Conservation (phyloP, 1,140 invertebrate species). For the Drosophila ercepeae region DNA sequence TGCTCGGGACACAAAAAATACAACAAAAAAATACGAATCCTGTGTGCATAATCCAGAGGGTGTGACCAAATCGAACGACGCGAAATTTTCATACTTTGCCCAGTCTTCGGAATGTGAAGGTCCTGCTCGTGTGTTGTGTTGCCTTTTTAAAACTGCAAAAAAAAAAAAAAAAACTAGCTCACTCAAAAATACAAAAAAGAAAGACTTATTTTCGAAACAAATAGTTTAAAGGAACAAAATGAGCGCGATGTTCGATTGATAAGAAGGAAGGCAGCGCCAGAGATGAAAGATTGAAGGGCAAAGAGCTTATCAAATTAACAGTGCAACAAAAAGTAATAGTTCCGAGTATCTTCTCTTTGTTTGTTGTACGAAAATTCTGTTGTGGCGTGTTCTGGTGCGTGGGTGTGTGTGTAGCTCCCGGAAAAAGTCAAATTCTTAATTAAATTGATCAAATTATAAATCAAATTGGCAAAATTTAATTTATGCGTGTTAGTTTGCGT, state of each 20-base stretch:
- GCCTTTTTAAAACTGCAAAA: slow-evolving; percentile 34
- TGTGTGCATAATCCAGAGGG: slow-evolving; percentile 74
- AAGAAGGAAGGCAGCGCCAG: not conserved
- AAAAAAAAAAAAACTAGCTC: slow-evolving; percentile 27
- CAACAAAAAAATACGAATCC: slow-evolving; percentile 45
- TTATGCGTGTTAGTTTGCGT: slow-evolving; percentile 29
- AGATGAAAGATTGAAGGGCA: slow-evolving; percentile 9
- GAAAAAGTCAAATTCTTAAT: slow-evolving; percentile 22
- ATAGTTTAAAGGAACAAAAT: not conserved
- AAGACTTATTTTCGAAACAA: not conserved
- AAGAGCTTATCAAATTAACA: slow-evolving; percentile 30
- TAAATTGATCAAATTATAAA: not conserved
- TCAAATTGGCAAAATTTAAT: slow-evolving; percentile 28
- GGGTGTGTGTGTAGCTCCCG: slow-evolving; percentile 4
- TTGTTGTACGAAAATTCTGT: slow-evolving; percentile 68
- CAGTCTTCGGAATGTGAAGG: slow-evolving; percentile 83
- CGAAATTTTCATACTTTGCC: slow-evolving; percentile 83
- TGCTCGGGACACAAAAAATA: not conserved
- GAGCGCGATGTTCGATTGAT: not conserved
- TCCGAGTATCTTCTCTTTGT: slow-evolving; percentile 25
- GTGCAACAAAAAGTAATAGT: slow-evolving; percentile 68
- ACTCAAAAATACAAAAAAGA: slow-evolving; percentile 3
- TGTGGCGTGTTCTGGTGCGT: not conserved
- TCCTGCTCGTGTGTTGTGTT: slow-evolving; percentile 65
- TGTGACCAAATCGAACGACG: slow-evolving; percentile 82